These are phyloP conservation scores for western clawed frog (Xenopus tropicalis) DNA, from an alignment of 2,113 vertebrate species.

Conservation along the genomic window DNA sequence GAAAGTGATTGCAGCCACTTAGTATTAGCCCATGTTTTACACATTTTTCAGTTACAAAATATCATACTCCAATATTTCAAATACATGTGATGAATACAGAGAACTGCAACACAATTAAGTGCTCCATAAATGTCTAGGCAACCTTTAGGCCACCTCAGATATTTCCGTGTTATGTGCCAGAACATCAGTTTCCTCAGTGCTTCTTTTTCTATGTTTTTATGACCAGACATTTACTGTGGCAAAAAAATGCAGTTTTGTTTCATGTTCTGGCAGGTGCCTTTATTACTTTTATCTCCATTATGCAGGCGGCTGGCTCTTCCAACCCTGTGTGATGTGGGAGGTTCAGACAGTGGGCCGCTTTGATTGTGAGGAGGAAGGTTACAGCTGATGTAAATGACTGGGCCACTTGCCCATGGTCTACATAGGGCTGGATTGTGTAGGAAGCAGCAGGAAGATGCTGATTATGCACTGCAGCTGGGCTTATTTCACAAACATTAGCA, in stretches of 20 bases:
- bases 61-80: conserved; percentile 7
- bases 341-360: conserved; percentile 6
- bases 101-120: neutral
- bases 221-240: conserved; percentile 23
- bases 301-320: conserved; percentile 27
- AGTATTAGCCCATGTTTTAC: too few species aligned
- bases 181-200: conserved; percentile 10
- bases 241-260: conserved; percentile 27
- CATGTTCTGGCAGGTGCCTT: conserved; percentile 22
- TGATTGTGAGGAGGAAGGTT: conserved; percentile 20
- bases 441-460: conserved; percentile 40
- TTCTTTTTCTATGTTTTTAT: conserved; percentile 7
- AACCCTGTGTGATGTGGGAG: conserved; percentile 4
- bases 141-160: neutral
- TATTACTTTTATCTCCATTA: conserved; percentile 30
- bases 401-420: conserved; percentile 30
- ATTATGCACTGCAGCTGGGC: conserved; percentile 37
- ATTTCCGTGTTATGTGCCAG: neutral
- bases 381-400: conserved; percentile 37
- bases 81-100: neutral
- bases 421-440: conserved; percentile 38
- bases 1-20: too few species aligned
- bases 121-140: neutral
- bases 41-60: conserved; percentile 12
- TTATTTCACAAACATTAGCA: conserved; percentile 25